Percentiles rank a stretch among this genome's conserved stretches.
Evolutionary conservation across 2,888 invertebrate species (phyloP).

Genomic region (Drosophila nigricruria): DNA sequence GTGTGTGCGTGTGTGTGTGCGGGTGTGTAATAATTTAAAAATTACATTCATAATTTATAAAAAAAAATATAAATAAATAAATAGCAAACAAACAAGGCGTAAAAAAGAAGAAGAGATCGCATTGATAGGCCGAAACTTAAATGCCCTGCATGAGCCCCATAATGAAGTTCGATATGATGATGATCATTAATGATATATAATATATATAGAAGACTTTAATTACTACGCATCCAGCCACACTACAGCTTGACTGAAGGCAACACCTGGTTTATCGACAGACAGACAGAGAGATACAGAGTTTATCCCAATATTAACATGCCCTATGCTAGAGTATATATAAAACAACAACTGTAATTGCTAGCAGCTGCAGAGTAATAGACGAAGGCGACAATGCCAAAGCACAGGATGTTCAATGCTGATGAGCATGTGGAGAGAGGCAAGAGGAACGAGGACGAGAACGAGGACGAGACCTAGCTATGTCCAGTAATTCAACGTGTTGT

Average conservation of each 20-base stretch:
- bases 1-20: background rate
- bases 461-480: background rate
- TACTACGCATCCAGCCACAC: background rate
- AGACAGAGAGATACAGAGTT: background rate
- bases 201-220: background rate
- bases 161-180: background rate
- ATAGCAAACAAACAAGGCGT: slow-evolving; percentile 6
- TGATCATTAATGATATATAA: background rate
- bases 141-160: background rate
- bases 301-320: background rate
- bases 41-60: slow-evolving; percentile 30
- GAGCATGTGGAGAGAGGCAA: background rate
- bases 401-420: slow-evolving; percentile 20
- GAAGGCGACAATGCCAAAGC: slow-evolving; percentile 19
- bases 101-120: background rate
- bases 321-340: slow-evolving; percentile 1
- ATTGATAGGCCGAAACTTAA: background rate
- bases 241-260: background rate
- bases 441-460: background rate
- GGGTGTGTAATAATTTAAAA: slow-evolving; percentile 34
- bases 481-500: slow-evolving; percentile 21
- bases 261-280: background rate
- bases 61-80: slow-evolving; percentile 11
- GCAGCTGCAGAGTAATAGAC: slow-evolving; percentile 13
- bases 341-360: slow-evolving; percentile 18